Conservation (phyloP, 2,797 vertebrate genomes). For the Phrynocephalus vlangalii region DNA sequence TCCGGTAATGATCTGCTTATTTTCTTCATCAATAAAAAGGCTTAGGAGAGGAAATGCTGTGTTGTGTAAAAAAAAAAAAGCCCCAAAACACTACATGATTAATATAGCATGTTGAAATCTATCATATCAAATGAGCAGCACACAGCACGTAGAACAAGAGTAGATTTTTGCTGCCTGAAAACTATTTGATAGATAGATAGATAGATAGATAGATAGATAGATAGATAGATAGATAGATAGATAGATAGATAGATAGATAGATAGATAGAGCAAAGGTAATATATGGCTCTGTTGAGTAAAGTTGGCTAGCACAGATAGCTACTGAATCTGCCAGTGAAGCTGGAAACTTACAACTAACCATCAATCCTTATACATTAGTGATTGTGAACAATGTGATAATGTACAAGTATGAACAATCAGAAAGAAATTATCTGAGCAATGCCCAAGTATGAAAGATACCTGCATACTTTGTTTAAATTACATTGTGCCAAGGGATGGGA, state of each 20-base stretch:
- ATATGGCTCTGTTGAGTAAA: neutral
- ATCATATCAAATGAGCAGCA: neutral
- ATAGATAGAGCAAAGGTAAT: neutral
- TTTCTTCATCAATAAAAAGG: constrained; percentile 78
- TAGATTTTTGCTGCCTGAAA: neutral
- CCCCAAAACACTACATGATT: neutral
- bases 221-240: too few relatives aligned
- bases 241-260: too few relatives aligned
- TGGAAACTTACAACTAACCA: neutral
- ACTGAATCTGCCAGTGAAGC: neutral
- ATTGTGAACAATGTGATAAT: neutral
- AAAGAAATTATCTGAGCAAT: too few relatives aligned
- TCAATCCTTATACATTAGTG: neutral
- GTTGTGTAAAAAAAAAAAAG: constrained; percentile 54
- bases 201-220: too few relatives aligned
- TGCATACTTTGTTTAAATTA: too few relatives aligned
- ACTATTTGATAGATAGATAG: neutral
- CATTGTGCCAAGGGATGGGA: too few relatives aligned
- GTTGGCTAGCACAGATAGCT: neutral
- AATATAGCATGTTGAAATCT: constrained; percentile 5
- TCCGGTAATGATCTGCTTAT: constrained; percentile 83
- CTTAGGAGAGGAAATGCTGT: constrained; percentile 86
- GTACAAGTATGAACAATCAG: neutral
- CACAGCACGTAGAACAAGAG: neutral
- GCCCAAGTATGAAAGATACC: too few relatives aligned